Base-by-base conservation (phyloP, 2,888 invertebrate species). In the Dolichomitus sp. region DNA sequence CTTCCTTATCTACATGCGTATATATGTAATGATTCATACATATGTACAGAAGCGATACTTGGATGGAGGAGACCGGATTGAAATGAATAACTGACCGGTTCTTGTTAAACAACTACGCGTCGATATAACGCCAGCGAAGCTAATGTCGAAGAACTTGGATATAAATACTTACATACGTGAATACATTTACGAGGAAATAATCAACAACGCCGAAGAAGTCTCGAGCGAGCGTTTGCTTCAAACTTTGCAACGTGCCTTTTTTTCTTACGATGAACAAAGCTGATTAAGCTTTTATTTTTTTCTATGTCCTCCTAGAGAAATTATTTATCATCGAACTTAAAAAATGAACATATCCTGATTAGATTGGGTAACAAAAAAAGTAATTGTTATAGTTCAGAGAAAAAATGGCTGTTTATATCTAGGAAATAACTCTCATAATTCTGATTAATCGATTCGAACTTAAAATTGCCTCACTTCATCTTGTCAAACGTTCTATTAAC, bases 81-180 rank as follows among this genome's bases (percentile, higher is more conserved):
- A 63, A 75, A 74, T 80, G 68, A 80, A 75, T 80, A 74, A 80
- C 61, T 23, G 69, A 75, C 75, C 69, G 75, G 74, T 80, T 80
- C 68, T 80, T 52, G 61, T 69, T 63, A 61, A 80, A 69, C 73
- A 80, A 80, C 73, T 80, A 23, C 73, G 66, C 68, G 40, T 37
- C 73, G 57, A 61, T 68, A 77, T 61, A 19, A 74, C 63, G 54
- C 57, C 45, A 54, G 37, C 42, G 17, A 27, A 37, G 57, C 54
- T 40, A 63, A 40, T 63, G 30, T 14, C 40, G 23, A 70, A 11
- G 27, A 27, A 42, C 27, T 17, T 54, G 30, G 19, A 52, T 54
- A 68, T 70, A 40, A 42, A 40, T 42, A 54, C 27, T 12, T 50
- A 50, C 33, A 9, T 66, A n/a, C 14, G 27, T 66, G 14, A 6